These are phyloP conservation scores for Apodemus agrarius DNA, from an alignment of 2,797 vertebrate genomes.

Conservation along the genomic window DNA sequence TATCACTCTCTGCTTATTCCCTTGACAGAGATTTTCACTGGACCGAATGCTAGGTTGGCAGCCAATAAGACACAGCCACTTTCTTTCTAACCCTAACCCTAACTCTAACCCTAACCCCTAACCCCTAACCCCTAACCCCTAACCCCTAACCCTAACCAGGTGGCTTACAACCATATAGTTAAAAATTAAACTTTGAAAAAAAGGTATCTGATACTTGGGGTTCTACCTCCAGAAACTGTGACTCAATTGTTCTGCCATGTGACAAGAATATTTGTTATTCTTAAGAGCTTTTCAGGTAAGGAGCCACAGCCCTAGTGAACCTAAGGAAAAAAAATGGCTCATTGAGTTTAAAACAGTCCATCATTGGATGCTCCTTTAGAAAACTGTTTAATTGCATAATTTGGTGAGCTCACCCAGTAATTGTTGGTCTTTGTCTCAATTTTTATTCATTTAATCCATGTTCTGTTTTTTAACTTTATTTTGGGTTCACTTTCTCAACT, in stretches of 20 bases:
- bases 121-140: too few species aligned
- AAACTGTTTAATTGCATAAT: background rate
- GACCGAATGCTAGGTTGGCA: background rate
- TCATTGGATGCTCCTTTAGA: background rate
- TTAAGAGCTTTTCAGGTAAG: background rate
- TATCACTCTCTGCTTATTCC: background rate
- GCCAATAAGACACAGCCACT: background rate
- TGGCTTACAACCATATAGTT: background rate
- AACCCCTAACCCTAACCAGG: too few species aligned
- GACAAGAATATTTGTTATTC: background rate
- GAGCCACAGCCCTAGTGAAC: background rate
- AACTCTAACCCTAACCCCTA: too few species aligned
- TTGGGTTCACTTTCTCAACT: slow-evolving; percentile 72
- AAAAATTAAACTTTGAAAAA: too few species aligned
- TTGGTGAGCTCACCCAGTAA: background rate
- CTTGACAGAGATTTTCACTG: background rate
- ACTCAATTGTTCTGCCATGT: background rate
- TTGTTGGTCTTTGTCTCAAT: slow-evolving; percentile 37
- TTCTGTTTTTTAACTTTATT: slow-evolving; percentile 67
- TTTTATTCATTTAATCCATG: slow-evolving; percentile 56
- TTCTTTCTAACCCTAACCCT: too few species aligned
- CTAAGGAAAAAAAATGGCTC: background rate
- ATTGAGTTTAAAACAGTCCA: background rate
- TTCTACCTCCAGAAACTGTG: background rate
- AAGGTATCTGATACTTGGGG: background rate